These are phyloP conservation scores for Mastomys natalensis DNA, from an alignment of 2,113 vertebrate species.

Conservation along the genomic window DNA sequence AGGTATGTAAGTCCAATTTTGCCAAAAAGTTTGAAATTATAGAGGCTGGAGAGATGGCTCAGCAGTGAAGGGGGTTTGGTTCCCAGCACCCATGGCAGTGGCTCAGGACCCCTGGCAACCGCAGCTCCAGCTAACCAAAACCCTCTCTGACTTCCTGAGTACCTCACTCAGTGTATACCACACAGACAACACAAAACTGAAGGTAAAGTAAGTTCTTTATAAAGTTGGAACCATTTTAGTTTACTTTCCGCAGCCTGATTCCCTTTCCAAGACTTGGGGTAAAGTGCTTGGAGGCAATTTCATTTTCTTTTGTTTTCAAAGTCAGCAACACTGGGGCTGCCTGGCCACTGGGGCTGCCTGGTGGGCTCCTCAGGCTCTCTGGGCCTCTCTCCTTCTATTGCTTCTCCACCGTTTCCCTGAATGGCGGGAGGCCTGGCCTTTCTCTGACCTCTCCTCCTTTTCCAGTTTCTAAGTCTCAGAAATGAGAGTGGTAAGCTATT, in stretches of 20 bases:
- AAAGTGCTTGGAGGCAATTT: background rate
- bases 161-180: background rate
- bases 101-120: background rate
- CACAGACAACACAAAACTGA: background rate
- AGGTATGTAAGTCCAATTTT: constrained; percentile 31
- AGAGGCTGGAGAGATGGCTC: background rate
- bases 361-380: background rate
- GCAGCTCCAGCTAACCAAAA: background rate
- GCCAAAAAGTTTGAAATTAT: background rate
- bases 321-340: background rate
- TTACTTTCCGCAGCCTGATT: constrained; percentile 26
- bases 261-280: constrained; percentile 10
- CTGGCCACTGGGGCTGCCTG: background rate
- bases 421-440: background rate
- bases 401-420: background rate
- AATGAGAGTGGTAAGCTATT: constrained; percentile 41
- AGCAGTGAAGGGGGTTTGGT: background rate
- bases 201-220: background rate
- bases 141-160: background rate
- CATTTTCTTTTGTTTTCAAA: constrained; percentile 35
- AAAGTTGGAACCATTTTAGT: background rate
- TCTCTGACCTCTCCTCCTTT: background rate
- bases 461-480: background rate
- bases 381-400: background rate
- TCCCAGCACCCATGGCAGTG: background rate